Evolutionary conservation across 2,113 vertebrate genomes (phyloP).

Genomic region (Typhlomys cinereus): DNA sequence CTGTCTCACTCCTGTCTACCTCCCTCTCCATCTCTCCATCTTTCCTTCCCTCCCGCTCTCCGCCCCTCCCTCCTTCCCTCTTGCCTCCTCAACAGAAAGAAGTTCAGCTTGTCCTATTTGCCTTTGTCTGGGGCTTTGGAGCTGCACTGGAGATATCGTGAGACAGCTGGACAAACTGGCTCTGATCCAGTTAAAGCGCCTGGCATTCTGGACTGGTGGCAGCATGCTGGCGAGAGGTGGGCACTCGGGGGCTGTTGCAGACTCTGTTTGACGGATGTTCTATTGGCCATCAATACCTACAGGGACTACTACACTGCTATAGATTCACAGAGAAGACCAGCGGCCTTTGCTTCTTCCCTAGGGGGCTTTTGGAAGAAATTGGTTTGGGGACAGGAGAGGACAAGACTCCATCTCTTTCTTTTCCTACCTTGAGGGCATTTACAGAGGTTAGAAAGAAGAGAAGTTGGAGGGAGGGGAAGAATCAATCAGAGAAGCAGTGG

Average conservation of each 20-base stretch:
- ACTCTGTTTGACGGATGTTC: neutral
- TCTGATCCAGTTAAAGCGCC: neutral
- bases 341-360: constrained; percentile 41
- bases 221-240: neutral
- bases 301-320: constrained; percentile 34
- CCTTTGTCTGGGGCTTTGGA: neutral
- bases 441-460: neutral
- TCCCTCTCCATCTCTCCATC: neutral
- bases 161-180: constrained; percentile 71
- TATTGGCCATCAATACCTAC: neutral
- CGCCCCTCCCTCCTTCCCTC: fast-evolving
- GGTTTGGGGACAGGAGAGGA: constrained; percentile 26
- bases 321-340: constrained; percentile 40
- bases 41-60: neutral
- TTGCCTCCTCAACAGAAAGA: fast-evolving
- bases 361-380: constrained; percentile 58
- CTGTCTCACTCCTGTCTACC: fast-evolving
- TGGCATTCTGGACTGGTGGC: neutral
- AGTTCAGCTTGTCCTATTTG: neutral
- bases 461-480: neutral
- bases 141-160: constrained; percentile 73
- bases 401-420: neutral
- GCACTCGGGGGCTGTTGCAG: fast-evolving
- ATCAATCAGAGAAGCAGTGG: neutral
- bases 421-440: neutral